These are phyloP conservation scores for Cylloceria caligata DNA, from an alignment of 2,888 invertebrate species.

Conservation along the genomic window DNA sequence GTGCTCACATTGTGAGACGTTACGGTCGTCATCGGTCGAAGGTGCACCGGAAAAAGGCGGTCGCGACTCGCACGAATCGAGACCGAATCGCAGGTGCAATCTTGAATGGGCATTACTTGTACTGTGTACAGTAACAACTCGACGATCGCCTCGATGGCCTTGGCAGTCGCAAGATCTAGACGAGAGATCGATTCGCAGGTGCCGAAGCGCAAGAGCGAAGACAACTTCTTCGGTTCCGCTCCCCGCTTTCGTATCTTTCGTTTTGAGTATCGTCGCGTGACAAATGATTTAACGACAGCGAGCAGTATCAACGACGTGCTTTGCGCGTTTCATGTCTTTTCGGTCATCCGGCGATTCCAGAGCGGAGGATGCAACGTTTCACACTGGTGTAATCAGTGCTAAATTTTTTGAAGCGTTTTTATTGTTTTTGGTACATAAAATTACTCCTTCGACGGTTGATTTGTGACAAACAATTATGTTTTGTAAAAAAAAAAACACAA, in stretches of 20 bases:
- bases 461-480: too few species aligned
- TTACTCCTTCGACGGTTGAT: too few species aligned
- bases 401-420: too few species aligned
- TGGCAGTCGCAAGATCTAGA: slow-evolving; percentile 60
- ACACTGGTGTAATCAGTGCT: too few species aligned
- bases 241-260: slow-evolving; percentile 19
- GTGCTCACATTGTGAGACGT: slow-evolving; percentile 37
- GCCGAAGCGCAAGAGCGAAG: slow-evolving; percentile 50
- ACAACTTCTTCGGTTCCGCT: slow-evolving; percentile 34
- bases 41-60: slow-evolving; percentile 52
- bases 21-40: slow-evolving; percentile 33
- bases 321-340: not conserved
- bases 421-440: too few species aligned
- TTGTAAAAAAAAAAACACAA: too few species aligned
- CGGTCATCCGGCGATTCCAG: not conserved
- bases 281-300: not conserved
- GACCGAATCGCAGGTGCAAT: slow-evolving; percentile 69
- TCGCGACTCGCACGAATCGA: slow-evolving; percentile 45
- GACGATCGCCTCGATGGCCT: slow-evolving; percentile 64
- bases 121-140: slow-evolving; percentile 29
- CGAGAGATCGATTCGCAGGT: slow-evolving; percentile 65
- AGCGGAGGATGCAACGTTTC: too few species aligned
- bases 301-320: not conserved
- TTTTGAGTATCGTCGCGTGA: not conserved
- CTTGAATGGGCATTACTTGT: slow-evolving; percentile 48